A percentile compares a stretch with the other conserved stretches of the same genome.
phyloP scores from a whole-genome alignment of 2,888 invertebrate species.

The Antheraea assamensis region DNA sequence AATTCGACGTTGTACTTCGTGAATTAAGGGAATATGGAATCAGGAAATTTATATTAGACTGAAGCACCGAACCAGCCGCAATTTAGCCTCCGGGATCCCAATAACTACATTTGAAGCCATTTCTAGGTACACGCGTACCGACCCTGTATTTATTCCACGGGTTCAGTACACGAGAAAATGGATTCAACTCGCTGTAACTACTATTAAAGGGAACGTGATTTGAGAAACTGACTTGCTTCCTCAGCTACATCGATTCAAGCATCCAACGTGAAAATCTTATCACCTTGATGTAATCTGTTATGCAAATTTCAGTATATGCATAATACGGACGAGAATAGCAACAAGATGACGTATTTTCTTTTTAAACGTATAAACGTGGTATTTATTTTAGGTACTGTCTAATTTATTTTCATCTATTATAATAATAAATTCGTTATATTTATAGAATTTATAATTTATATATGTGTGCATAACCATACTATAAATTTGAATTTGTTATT shows the following conservation, averaged over 20 bases:
- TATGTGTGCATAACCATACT: too few relatives aligned
- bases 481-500: too few relatives aligned
- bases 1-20: conserved; percentile 24
- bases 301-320: conserved; percentile 16
- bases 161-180: conserved; percentile 20
- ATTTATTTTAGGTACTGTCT: neutral
- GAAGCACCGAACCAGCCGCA: conserved; percentile 46
- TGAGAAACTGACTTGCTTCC: conserved; percentile 26
- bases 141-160: conserved; percentile 23
- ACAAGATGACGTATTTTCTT: conserved; percentile 11
- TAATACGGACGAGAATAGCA: conserved; percentile 13
- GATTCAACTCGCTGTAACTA: conserved; percentile 39
- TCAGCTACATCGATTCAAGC: conserved; percentile 14
- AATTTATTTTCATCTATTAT: neutral
- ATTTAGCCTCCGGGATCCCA: conserved; percentile 51
- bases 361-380: neutral
- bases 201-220: conserved; percentile 31
- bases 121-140: conserved; percentile 41
- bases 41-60: conserved; percentile 56
- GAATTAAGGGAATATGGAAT: conserved; percentile 41
- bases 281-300: conserved; percentile 18
- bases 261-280: conserved; percentile 18
- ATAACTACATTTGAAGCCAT: conserved; percentile 58
- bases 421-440: too few relatives aligned
- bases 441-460: too few relatives aligned